Evolutionary conservation across 2,888 invertebrate genomes (phyloP), one percentile per base, ranked within the genome.

Genomic region (Microplitis manilae): DNA sequence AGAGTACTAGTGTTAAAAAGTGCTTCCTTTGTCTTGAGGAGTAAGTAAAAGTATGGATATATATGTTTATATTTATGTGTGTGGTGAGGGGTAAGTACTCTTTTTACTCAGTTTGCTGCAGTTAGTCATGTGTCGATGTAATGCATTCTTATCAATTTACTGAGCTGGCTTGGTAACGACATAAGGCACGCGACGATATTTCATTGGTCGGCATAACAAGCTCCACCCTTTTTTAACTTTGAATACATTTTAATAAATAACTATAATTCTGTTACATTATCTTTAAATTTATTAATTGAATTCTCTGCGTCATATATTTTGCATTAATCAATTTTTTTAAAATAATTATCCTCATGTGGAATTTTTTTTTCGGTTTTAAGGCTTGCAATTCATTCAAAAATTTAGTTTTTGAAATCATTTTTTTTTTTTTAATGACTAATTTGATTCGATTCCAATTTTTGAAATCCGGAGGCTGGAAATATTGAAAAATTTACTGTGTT

Each of bases 101-200:
- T 71, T 15, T 64, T 6, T 50, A 6, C 67, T 70, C 68, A n/a
- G 30, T 15, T 41, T 65, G 39, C 65, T 65, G 39, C 20, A 73
- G n/a, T 68, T n/a, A 38, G 69, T 40, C 67, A 68, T n/a, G 17
- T 71, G 59, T 59, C 71, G 59, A 59, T 81, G 76, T 84, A 83
- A 81, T 85, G 83, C 84, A 86, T 85, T 87, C 87, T 88, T 89
- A 89, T 89, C 88, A 89, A 87, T 89, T 87, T 85, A 80, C 84
- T 77, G 68, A 78, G 76, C 75, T 62, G 81, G 80, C 81, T 50
- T 13, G 8, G 84, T 88, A 89, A 89, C 87, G 87, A 87, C 86
- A 77, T 79, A 80, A 79, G 83, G 83, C 89, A 88, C 88, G 89
- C 89, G 85, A 89, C 81, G 83, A n/a, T 13, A 65, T 79, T 79